phyloP scores from a whole-genome alignment of 2,113 vertebrate genomes.

The Casuarius casuarius region DNA sequence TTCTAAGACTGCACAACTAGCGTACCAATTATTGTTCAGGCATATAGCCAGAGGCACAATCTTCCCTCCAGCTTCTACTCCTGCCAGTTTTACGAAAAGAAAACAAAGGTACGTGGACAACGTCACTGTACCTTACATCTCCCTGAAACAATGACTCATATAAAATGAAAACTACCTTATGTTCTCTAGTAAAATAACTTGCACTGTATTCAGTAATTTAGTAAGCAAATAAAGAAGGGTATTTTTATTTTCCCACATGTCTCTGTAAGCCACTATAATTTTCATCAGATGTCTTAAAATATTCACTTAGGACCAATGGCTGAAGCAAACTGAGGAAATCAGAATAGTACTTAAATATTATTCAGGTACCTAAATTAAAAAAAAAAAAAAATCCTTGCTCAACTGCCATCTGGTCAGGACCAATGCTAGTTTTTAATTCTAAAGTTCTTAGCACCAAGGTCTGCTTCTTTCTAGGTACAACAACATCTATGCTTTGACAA shows the following conservation, averaged over 20 bases:
- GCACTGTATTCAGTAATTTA: background rate
- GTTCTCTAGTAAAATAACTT: background rate
- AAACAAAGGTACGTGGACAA: background rate
- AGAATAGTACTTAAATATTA: background rate
- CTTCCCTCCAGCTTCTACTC: background rate
- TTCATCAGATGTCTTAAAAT: background rate
- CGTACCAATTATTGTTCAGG: background rate
- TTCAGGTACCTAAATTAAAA: background rate
- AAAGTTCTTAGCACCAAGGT: background rate
- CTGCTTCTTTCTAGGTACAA: background rate
- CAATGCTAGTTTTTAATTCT: background rate
- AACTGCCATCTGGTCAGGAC: background rate
- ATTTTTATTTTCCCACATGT: background rate
- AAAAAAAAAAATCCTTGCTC: background rate
- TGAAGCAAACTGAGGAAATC: background rate
- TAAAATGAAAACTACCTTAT: background rate
- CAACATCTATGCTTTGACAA: background rate
- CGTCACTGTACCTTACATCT: background rate
- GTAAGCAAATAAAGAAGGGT: background rate
- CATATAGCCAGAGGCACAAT: background rate
- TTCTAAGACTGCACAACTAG: background rate
- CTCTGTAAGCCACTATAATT: background rate
- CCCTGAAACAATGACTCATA: background rate
- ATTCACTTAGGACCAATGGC: background rate
- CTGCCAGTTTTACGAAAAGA: background rate